A percentile compares a stretch with the other conserved stretches of the same genome.
These are phyloP conservation scores for Zhengitettix transpicula DNA, from an alignment of 2,888 invertebrate genomes.

Conservation along the genomic window DNA sequence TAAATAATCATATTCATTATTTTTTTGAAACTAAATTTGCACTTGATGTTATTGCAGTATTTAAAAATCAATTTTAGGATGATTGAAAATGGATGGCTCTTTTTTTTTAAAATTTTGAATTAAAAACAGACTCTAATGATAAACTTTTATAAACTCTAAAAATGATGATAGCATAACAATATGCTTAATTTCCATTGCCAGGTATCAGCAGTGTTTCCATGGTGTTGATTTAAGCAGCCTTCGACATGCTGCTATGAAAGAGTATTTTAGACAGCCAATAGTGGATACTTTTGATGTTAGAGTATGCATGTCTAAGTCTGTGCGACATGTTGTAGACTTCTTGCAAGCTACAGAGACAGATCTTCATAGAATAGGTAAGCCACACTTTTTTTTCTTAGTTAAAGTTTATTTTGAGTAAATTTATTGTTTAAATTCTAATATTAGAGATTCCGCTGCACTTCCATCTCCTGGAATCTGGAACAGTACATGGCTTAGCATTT, in stretches of 20 bases:
- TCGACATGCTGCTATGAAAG: slow-evolving; percentile 83
- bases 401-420: background rate
- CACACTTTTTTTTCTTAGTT: background rate
- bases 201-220: slow-evolving; percentile 92
- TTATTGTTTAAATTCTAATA: slow-evolving; percentile 4
- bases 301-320: slow-evolving; percentile 89
- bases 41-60: too few species aligned
- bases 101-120: too few species aligned
- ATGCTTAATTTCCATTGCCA: slow-evolving; percentile 15
- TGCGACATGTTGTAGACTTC: slow-evolving; percentile 88
- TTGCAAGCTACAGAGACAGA: slow-evolving; percentile 81
- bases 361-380: slow-evolving; percentile 65
- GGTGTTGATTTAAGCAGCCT: slow-evolving; percentile 89
- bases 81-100: too few species aligned
- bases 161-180: background rate
- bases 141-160: too few species aligned
- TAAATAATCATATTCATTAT: too few species aligned
- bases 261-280: slow-evolving; percentile 95
- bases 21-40: too few species aligned
- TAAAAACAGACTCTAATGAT: too few species aligned
- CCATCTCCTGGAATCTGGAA: slow-evolving; percentile 78
- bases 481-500: slow-evolving; percentile 93
- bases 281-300: slow-evolving; percentile 97
- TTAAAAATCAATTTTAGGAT: too few species aligned
- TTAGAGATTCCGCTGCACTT: slow-evolving; percentile 84